Percentiles rank a stretch among this genome's conserved stretches.
These are phyloP conservation scores for Machimus atricapillus DNA, from an alignment of 2,888 invertebrate species.

Conservation along the genomic window DNA sequence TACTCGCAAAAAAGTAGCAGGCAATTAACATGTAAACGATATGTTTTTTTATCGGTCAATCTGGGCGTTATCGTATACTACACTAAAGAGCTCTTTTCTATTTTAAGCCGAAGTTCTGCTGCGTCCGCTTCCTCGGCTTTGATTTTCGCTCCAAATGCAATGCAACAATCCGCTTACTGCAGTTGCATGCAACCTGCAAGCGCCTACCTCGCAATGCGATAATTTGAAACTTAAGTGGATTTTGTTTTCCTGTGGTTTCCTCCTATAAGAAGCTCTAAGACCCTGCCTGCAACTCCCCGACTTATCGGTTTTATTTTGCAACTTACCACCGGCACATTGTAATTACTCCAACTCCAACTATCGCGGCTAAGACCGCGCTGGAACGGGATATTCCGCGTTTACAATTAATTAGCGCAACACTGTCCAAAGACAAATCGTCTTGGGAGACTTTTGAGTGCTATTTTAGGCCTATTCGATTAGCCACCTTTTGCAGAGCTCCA, in stretches of 20 bases:
- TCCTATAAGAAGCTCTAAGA: constrained; percentile 12
- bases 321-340: neutral
- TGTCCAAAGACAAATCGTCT: neutral
- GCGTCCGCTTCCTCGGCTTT: neutral
- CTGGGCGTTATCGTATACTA: neutral
- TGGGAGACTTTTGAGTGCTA: neutral
- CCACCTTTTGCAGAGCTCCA: neutral
- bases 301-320: constrained; percentile 3
- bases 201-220: neutral
- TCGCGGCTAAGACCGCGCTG: neutral
- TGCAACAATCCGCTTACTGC: constrained; percentile 3
- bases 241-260: constrained; percentile 32
- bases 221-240: constrained; percentile 36
- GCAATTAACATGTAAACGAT: too few species aligned
- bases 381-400: neutral
- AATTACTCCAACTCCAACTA: neutral
- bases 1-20: too few species aligned
- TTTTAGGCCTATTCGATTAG: constrained; percentile 14
- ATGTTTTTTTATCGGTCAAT: neutral
- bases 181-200: neutral
- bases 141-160: constrained; percentile 16
- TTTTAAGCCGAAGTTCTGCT: neutral
- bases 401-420: neutral
- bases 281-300: neutral
- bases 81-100: neutral